phyloP scores from a whole-genome alignment of 2,888 invertebrate genomes.

The Drosophila flavopinicola region DNA sequence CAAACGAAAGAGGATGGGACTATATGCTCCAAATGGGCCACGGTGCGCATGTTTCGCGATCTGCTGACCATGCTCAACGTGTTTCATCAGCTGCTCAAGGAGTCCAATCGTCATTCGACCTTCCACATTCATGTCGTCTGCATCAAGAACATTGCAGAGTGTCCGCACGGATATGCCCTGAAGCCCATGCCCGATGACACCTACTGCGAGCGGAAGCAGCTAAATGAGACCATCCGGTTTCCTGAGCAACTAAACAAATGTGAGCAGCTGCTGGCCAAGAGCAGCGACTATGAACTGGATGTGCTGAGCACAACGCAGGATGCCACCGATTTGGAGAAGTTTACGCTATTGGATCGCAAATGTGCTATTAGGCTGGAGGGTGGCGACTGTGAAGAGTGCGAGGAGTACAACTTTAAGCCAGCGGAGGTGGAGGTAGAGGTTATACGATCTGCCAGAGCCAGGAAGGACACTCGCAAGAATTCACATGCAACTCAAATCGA shows the following conservation, averaged over 20 bases:
- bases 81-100: slow-evolving; percentile 77
- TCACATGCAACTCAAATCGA: background rate
- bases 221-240: slow-evolving; percentile 74
- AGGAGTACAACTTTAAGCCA: background rate
- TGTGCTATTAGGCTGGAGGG: background rate
- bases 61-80: slow-evolving; percentile 70
- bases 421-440: slow-evolving; percentile 3
- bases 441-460: background rate
- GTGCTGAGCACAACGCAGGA: slow-evolving; percentile 40
- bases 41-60: slow-evolving; percentile 80
- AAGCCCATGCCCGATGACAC: slow-evolving; percentile 30
- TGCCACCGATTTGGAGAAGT: slow-evolving; percentile 1
- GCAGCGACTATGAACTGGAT: slow-evolving; percentile 76
- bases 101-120: slow-evolving; percentile 67
- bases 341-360: slow-evolving; percentile 25
- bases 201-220: slow-evolving; percentile 50
- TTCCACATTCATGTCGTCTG: slow-evolving; percentile 71
- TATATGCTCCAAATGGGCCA: slow-evolving; percentile 58
- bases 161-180: slow-evolving; percentile 33
- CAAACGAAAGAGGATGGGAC: slow-evolving; percentile 13
- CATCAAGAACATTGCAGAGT: slow-evolving; percentile 57
- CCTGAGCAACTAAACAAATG: slow-evolving; percentile 50
- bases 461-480: background rate
- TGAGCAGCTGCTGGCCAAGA: slow-evolving; percentile 42
- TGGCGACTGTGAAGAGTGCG: too few relatives aligned